Conservation (phyloP, 2,113 vertebrate genomes). For the Pluvianellus socialis region DNA sequence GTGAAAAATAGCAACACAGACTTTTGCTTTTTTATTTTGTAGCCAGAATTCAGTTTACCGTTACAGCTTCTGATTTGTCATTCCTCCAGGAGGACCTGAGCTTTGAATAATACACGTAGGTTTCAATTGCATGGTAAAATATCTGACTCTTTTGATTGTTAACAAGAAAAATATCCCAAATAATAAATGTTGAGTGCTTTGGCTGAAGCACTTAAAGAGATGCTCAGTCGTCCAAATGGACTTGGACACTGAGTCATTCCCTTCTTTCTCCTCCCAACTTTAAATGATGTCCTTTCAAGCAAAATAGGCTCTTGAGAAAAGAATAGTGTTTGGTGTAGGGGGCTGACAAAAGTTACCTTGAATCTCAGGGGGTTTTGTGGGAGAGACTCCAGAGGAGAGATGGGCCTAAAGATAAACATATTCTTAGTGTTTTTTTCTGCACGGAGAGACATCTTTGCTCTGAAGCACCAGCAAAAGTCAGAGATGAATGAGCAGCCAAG, state of each 20-base stretch:
- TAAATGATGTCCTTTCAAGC: not conserved
- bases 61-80: not conserved
- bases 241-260: not conserved
- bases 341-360: not conserved
- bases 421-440: not conserved
- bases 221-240: not conserved
- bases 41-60: not conserved
- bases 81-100: not conserved
- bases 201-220: not conserved
- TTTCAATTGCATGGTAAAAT: not conserved
- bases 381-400: not conserved
- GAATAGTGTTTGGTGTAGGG: not conserved
- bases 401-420: not conserved
- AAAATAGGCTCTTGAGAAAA: not conserved
- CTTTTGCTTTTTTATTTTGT: not conserved
- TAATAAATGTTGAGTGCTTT: not conserved
- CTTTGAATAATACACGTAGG: not conserved
- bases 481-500: not conserved
- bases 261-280: not conserved
- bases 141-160: not conserved
- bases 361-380: not conserved
- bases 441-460: not conserved
- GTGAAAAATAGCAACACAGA: conserved; percentile 21
- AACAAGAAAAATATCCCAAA: not conserved
- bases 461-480: not conserved